Conservation (phyloP, 2,113 vertebrate species). For the Octodon degus region DNA sequence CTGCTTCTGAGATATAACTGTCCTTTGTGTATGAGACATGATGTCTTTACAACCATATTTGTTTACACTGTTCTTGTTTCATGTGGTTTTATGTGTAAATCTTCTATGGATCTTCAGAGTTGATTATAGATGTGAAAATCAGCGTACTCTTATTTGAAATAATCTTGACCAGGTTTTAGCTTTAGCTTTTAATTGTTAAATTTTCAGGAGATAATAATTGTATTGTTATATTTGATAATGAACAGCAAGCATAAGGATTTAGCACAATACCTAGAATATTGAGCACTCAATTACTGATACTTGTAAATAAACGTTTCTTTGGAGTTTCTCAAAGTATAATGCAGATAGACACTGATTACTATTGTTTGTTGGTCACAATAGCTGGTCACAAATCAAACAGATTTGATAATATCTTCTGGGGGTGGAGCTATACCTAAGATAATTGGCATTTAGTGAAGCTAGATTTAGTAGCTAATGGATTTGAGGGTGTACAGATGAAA, state of each 20-base stretch:
- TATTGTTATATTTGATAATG: background rate
- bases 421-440: background rate
- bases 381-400: background rate
- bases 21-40: background rate
- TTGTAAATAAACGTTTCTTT: background rate
- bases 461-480: background rate
- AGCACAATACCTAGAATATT: background rate
- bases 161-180: background rate
- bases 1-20: background rate
- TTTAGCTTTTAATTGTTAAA: background rate
- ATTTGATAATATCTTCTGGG: background rate
- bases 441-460: background rate
- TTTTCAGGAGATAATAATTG: background rate
- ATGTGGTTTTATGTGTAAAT: background rate
- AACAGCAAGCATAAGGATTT: background rate
- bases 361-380: background rate
- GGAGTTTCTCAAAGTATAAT: background rate
- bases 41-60: background rate
- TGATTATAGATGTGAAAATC: background rate
- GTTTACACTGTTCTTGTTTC: background rate
- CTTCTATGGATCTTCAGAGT: background rate
- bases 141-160: background rate
- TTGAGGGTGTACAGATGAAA: background rate
- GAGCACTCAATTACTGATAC: background rate
- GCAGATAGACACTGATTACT: background rate